A percentile compares a stretch with the other conserved stretches of the same genome.
Evolutionary conservation across 2,797 vertebrate species (phyloP).

Genomic region (Lates japonicus): DNA sequence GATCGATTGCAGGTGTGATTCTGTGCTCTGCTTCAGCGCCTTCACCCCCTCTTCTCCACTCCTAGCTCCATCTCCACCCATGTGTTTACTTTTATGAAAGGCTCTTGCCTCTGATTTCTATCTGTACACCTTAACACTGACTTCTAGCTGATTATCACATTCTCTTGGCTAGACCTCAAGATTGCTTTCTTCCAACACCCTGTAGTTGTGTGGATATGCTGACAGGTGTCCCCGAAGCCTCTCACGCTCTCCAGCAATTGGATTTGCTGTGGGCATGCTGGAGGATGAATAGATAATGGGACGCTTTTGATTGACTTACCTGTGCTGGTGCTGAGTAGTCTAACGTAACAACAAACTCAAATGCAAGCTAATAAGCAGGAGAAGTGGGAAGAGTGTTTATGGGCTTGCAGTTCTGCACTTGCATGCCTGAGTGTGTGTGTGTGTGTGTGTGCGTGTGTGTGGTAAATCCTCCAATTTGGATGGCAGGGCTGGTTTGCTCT

Average conservation of each 20-base stretch:
- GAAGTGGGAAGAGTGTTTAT: conserved; percentile 27
- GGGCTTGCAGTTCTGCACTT: conserved; percentile 14
- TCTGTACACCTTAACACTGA: conserved; percentile 46
- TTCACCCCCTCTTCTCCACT: background rate
- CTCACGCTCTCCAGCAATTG: conserved; percentile 48
- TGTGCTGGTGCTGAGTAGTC: conserved; percentile 19
- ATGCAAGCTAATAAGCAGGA: conserved; percentile 56
- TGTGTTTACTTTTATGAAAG: conserved; percentile 49
- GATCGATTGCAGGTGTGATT: conserved; percentile 56
- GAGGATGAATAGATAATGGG: conserved; percentile 67
- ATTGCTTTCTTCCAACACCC: conserved; percentile 56
- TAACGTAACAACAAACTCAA: conserved; percentile 56
- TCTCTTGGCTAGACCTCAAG: conserved; percentile 43
- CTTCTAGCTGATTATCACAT: conserved; percentile 74
- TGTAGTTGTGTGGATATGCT: conserved; percentile 38
- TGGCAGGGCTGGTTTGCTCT: conserved; percentile 67
- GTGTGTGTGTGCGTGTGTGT: conserved; percentile 35
- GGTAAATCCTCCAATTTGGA: conserved; percentile 72
- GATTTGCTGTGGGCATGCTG: conserved; percentile 66
- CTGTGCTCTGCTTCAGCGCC: background rate
- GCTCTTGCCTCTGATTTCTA: conserved; percentile 62
- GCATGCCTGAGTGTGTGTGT: conserved; percentile 26
- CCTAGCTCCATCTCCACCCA: background rate
- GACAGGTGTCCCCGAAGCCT: conserved; percentile 55
- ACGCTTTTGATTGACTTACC: conserved; percentile 47